Conservation (phyloP, 2,888 invertebrate genomes). For the Cheilosia vulpina region DNA sequence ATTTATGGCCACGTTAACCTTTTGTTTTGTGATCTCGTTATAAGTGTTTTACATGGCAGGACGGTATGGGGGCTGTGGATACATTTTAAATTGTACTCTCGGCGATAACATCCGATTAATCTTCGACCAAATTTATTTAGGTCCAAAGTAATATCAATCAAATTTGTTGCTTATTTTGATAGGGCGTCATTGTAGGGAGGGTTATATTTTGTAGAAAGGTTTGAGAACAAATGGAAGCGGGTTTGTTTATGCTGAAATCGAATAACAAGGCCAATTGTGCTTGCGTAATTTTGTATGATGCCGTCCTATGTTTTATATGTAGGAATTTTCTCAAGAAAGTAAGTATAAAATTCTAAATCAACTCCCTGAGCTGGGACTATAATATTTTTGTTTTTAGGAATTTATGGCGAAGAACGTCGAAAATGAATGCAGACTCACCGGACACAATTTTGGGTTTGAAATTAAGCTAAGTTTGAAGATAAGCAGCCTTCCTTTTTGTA, state of each 20-base stretch:
- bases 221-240: not conserved
- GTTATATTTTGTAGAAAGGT: not conserved
- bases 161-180: constrained; percentile 62
- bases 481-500: too few species aligned
- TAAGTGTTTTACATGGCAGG: constrained; percentile 58
- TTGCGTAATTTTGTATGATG: too few species aligned
- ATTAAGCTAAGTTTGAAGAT: too few species aligned
- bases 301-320: too few species aligned
- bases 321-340: too few species aligned
- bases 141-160: constrained; percentile 67
- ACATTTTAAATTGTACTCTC: constrained; percentile 50
- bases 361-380: too few species aligned
- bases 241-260: not conserved
- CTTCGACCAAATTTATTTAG: constrained; percentile 61
- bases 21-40: constrained; percentile 74
- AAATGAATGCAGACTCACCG: too few species aligned
- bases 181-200: not conserved
- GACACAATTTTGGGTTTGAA: too few species aligned
- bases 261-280: too few species aligned
- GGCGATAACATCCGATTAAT: constrained; percentile 64
- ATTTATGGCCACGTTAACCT: constrained; percentile 72
- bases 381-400: too few species aligned
- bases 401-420: too few species aligned
- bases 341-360: too few species aligned
- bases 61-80: not conserved